A percentile compares a stretch with the other conserved stretches of the same genome.
Conservation (phyloP, 2,113 vertebrate species). For the Puma concolor region DNA sequence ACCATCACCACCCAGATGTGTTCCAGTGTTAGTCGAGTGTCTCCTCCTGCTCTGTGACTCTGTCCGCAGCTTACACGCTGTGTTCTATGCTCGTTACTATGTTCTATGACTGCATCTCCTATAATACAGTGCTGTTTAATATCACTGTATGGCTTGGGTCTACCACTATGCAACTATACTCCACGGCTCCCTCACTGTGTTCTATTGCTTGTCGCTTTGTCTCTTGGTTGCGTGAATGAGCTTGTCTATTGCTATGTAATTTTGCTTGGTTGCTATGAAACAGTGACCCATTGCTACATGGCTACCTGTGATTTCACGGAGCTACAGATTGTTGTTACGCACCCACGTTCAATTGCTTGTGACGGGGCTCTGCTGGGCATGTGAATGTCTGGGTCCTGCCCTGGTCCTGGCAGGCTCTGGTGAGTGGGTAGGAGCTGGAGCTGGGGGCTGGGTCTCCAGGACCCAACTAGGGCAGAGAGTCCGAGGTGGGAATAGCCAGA, state of each 20-base stretch:
- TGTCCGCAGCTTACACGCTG: fast-evolving
- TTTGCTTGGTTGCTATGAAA: constrained; percentile 63
- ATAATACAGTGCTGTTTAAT: too few species aligned
- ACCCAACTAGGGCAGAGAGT: neutral
- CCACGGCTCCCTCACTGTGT: neutral
- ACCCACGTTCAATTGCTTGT: neutral
- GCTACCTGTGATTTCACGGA: neutral
- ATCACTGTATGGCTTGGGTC: neutral
- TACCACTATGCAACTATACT: neutral
- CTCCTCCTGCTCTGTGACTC: too few species aligned
- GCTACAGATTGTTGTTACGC: neutral
- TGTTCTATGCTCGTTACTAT: fast-evolving
- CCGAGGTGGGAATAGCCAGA: neutral
- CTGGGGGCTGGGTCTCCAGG: neutral
- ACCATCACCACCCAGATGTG: neutral
- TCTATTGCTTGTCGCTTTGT: neutral
- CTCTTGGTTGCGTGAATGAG: neutral
- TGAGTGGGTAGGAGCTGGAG: neutral
- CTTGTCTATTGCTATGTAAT: constrained; percentile 27
- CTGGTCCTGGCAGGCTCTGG: neutral
- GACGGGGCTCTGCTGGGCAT: neutral
- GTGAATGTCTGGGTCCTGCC: neutral
- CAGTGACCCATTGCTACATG: neutral
- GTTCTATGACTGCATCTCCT: fast-evolving
- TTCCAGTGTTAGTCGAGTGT: neutral